Conservation (phyloP, 23 tunicate species). For the Clavelina lepadiformis region DNA sequence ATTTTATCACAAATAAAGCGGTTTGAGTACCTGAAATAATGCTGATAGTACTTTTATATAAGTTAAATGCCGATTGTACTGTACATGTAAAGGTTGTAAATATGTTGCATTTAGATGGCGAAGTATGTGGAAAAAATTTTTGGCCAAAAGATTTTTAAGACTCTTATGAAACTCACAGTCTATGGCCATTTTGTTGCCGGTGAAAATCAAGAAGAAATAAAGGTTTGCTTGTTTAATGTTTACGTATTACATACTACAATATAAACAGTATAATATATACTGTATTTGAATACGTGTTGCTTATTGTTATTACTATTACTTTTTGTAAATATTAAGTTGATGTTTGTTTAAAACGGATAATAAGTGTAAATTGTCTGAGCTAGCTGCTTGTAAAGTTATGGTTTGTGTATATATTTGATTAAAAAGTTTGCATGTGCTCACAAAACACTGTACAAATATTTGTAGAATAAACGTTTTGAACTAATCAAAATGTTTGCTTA, state of each 20-base stretch:
- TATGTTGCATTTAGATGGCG: conserved; percentile 34
- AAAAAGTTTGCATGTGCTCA: not conserved
- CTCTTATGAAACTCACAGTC: conserved; percentile 61
- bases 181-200: conserved; percentile 99
- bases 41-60: not conserved
- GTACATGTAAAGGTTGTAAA: not conserved
- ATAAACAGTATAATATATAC: not conserved
- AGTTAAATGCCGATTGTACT: not conserved
- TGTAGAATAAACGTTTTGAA: not conserved
- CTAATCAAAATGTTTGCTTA: not conserved
- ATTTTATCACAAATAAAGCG: not conserved
- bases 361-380: too few species aligned
- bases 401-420: too few species aligned
- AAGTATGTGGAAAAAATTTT: conserved; percentile 35
- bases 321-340: too few species aligned
- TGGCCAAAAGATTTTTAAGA: conserved; percentile 46
- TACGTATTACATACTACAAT: not conserved
- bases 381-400: too few species aligned
- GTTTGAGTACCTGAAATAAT: not conserved
- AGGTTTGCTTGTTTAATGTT: conserved; percentile 6
- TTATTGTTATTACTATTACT: not conserved
- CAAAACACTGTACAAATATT: not conserved
- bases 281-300: not conserved
- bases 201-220: conserved; percentile 78
- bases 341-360: too few species aligned